These are phyloP conservation scores for Tillus elongatus DNA, from an alignment of 2,888 invertebrate genomes.

Conservation along the genomic window DNA sequence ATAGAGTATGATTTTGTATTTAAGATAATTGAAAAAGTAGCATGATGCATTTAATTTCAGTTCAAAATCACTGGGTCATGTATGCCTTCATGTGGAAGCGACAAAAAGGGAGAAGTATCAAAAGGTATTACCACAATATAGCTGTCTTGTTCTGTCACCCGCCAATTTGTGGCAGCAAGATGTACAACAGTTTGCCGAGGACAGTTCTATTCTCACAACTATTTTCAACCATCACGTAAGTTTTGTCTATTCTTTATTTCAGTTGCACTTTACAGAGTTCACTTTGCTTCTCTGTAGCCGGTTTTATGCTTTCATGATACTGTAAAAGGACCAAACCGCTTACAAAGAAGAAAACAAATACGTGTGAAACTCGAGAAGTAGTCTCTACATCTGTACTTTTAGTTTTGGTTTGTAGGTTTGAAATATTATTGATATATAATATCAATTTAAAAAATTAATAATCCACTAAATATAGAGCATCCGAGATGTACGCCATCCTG, in stretches of 20 bases:
- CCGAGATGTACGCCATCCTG: too few species aligned
- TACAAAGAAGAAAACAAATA: too few species aligned
- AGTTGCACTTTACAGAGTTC: slow-evolving; percentile 6
- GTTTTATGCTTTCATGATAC: neutral
- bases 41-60: slow-evolving; percentile 43
- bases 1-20: neutral
- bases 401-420: too few species aligned
- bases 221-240: slow-evolving; percentile 76
- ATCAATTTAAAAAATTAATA: too few species aligned
- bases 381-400: too few species aligned
- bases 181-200: slow-evolving; percentile 65
- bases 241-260: slow-evolving; percentile 13
- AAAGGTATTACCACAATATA: slow-evolving; percentile 76
- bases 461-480: too few species aligned
- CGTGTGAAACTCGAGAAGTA: too few species aligned
- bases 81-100: slow-evolving; percentile 79
- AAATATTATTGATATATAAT: too few species aligned
- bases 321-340: neutral
- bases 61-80: slow-evolving; percentile 63
- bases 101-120: slow-evolving; percentile 51
- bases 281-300: too few species aligned
- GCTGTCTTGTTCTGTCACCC: slow-evolving; percentile 84
- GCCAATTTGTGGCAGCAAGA: slow-evolving; percentile 91
- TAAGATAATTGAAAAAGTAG: slow-evolving; percentile 7
- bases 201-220: slow-evolving; percentile 70